Base-by-base conservation (phyloP, 2,797 vertebrate genomes). In the Girardinus metallicus region DNA sequence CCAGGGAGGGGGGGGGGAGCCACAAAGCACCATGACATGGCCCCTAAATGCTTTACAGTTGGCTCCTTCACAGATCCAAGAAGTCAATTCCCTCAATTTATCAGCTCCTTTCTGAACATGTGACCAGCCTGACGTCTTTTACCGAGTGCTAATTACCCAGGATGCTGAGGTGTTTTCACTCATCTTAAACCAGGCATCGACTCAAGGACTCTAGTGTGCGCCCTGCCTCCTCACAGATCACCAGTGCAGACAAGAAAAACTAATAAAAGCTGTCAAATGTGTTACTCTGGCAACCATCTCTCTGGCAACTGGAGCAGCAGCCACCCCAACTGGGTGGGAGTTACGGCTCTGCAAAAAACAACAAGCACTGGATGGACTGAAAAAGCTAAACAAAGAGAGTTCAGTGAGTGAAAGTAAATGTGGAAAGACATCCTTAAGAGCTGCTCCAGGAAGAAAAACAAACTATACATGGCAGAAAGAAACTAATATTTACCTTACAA, bases 221-320 rank as follows among this genome's bases (percentile, higher is more conserved):
- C 75, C 82, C 77, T 64, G 87, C 86, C 90, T 90, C 88, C 83
- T 74, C 78, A n/a, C 80, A 86, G 89, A 51, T 83, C 90, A 43
- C 15, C 77, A 80, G 87, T 77, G 3, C 77, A 1, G 78, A 84
- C 86, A 88, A 91, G 88, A 90, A 75, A 82, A 91, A 88, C 89
- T 83, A 83, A 92, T 87, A 95, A 94, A 94, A 93, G 93, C 96
- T 97, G 95, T 96, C 93, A 93, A 88, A 90, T 87, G 29, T 80
- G 94, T 97, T 96, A 93, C 97, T 94, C 91, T 93, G 92, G 96
- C 94, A 97, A 97, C 96, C 90, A 78, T 85, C 82, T 93, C 92
- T 91, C 90, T 83, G 86, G 92, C 85, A 90, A 93, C 88, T 78
- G 73, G 64, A 76, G 84, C 79, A 75, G 84, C 84, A 89, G 85